phyloP scores from a whole-genome alignment of 2,797 vertebrate species.

The Alca torda region DNA sequence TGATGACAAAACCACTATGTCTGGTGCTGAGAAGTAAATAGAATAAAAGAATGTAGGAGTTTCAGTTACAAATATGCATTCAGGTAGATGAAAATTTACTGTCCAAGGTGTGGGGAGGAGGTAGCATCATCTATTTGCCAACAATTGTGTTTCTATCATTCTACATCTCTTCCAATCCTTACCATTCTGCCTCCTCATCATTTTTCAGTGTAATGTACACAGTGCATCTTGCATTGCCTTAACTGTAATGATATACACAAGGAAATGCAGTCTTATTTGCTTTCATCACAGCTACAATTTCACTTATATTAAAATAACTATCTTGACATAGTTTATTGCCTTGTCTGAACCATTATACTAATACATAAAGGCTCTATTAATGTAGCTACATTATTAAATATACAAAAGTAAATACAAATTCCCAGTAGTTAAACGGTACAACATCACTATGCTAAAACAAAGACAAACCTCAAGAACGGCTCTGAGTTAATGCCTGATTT shows the following conservation, averaged over 20 bases:
- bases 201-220: background rate
- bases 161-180: background rate
- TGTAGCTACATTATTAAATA: background rate
- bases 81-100: background rate
- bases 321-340: background rate
- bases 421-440: background rate
- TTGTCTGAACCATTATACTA: background rate
- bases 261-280: background rate
- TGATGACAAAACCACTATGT: background rate
- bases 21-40: background rate
- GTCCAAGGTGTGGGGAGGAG: background rate
- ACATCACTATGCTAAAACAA: background rate
- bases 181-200: fast-evolving
- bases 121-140: background rate
- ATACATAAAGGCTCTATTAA: background rate
- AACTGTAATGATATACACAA: background rate
- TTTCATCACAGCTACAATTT: background rate
- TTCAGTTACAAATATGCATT: background rate
- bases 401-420: background rate
- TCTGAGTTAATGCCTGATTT: background rate
- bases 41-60: background rate
- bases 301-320: background rate
- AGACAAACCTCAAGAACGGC: background rate
- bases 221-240: background rate
- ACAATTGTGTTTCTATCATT: background rate